Evolutionary conservation across 2,797 vertebrate species (phyloP).

Genomic region (Hapalemur alaotrensis): DNA sequence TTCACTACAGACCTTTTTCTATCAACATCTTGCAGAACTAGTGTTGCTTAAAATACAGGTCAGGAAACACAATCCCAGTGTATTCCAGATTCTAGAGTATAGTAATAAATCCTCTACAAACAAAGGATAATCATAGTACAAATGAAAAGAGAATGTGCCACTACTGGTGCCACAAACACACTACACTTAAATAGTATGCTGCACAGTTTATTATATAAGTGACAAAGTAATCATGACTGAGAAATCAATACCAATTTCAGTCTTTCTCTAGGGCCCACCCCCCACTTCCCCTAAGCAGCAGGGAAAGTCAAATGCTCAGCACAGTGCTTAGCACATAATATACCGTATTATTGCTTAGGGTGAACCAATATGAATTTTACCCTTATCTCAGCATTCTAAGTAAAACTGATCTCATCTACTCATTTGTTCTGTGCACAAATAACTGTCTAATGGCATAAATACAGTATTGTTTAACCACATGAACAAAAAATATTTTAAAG

Average conservation of each 20-base stretch:
- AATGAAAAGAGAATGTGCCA: neutral
- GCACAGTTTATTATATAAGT: neutral
- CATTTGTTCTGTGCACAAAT: conserved; percentile 10
- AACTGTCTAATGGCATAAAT: neutral
- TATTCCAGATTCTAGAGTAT: neutral
- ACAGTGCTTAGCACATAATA: neutral
- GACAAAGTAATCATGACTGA: neutral
- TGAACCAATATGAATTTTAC: no score
- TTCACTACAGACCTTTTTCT: neutral
- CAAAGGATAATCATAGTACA: neutral
- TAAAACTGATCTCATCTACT: neutral
- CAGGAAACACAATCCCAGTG: neutral
- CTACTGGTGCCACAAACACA: neutral
- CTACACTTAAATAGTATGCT: neutral
- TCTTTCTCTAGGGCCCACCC: neutral
- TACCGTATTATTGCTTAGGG: no score
- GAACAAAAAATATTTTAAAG: neutral
- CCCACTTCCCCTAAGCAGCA: neutral
- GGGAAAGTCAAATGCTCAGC: neutral
- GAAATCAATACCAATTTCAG: neutral
- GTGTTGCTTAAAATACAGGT: neutral
- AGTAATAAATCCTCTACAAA: neutral
- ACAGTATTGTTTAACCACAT: neutral
- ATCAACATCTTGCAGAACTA: neutral
- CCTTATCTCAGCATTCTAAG: neutral